Evolutionary conservation across 2,797 vertebrate genomes (phyloP).

Genomic region (Chelmon rostratus): DNA sequence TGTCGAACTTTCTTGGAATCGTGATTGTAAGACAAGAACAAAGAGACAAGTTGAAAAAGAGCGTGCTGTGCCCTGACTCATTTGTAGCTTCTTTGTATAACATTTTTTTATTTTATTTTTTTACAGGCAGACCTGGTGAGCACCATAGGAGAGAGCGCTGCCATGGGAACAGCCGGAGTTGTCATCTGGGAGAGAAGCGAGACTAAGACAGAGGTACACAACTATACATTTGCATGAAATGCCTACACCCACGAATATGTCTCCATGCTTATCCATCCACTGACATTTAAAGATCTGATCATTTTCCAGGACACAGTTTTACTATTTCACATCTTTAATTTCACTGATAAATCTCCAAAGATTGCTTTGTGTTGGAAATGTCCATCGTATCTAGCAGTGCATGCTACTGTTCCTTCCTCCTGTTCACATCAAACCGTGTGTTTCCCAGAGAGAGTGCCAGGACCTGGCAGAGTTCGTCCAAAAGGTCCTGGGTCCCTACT

Average conservation of each 20-base stretch:
- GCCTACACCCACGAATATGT: background rate
- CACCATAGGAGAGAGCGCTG: slow-evolving; percentile 89
- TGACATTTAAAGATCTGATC: background rate
- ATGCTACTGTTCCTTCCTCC: background rate
- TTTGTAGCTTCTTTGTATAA: slow-evolving; percentile 6
- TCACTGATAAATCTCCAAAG: background rate
- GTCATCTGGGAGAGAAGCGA: slow-evolving; percentile 86
- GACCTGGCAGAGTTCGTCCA: slow-evolving; percentile 83
- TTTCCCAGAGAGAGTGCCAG: slow-evolving; percentile 85
- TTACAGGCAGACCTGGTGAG: slow-evolving; percentile 86
- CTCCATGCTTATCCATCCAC: background rate
- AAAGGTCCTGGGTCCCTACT: slow-evolving; percentile 86
- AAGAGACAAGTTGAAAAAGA: background rate
- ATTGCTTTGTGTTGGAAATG: background rate
- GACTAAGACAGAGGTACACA: slow-evolving; percentile 77
- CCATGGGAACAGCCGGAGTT: slow-evolving; percentile 87
- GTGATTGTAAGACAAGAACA: background rate
- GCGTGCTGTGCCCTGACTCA: background rate
- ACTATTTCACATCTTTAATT: background rate
- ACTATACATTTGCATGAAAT: slow-evolving; percentile 16
- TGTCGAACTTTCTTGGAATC: background rate
- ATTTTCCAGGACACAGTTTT: background rate
- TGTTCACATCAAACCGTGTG: background rate
- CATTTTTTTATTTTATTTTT: slow-evolving; percentile 28
- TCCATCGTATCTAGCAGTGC: background rate